phyloP scores from a whole-genome alignment of 2,797 vertebrate species.

The Mus caroli region DNA sequence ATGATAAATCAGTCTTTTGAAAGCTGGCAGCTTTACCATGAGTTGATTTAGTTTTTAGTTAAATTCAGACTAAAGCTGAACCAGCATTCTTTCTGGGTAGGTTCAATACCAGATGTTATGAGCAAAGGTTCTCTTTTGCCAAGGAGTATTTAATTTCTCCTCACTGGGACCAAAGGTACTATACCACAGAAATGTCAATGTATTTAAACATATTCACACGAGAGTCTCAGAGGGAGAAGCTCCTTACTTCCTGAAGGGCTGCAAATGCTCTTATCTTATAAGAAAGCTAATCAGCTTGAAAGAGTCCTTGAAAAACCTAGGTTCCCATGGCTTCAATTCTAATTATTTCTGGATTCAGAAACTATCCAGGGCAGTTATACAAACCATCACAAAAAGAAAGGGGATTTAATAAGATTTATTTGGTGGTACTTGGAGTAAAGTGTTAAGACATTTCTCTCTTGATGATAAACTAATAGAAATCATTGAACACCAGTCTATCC shows the following conservation, averaged over 20 bases:
- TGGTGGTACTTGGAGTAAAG: not conserved
- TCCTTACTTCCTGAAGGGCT: not conserved
- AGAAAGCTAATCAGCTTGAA: constrained; percentile 39
- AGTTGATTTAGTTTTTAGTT: not conserved
- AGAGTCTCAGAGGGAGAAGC: not conserved
- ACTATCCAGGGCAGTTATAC: not conserved
- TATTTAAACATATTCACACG: not conserved
- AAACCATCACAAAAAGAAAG: constrained; percentile 3
- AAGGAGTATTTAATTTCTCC: not conserved
- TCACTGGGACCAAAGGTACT: constrained; percentile 32
- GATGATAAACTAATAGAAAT: not conserved
- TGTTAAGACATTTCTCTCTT: not conserved
- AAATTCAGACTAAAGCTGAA: not conserved
- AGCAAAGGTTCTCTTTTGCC: constrained; percentile 19
- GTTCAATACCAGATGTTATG: not conserved
- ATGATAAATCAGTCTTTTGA: not conserved
- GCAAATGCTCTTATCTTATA: not conserved
- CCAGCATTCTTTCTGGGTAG: not conserved
- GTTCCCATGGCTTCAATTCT: not conserved
- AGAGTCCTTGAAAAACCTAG: constrained; percentile 48
- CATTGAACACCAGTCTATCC: not conserved
- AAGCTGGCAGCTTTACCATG: not conserved
- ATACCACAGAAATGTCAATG: not conserved
- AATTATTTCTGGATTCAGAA: constrained; percentile 36
- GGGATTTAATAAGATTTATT: not conserved